Evolutionary conservation across 2,888 invertebrate genomes (phyloP).

Genomic region (Galeruca laticollis): DNA sequence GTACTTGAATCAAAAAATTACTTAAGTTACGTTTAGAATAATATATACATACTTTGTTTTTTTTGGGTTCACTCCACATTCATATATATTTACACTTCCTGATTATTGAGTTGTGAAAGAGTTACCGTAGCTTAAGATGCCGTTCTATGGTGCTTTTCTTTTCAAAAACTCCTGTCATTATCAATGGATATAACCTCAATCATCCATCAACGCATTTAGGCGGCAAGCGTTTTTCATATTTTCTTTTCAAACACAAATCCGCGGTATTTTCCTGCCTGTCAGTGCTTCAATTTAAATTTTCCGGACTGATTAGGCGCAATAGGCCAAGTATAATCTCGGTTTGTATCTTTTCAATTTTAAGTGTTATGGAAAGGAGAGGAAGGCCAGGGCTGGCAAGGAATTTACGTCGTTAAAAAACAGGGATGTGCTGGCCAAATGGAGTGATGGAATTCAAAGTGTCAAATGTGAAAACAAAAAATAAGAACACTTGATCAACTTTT

Average conservation of each 20-base stretch:
- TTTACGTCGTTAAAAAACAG: conserved; percentile 38
- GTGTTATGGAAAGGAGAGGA: conserved; percentile 36
- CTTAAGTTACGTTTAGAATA: too few species aligned
- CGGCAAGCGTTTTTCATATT: conserved; percentile 33
- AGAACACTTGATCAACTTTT: background rate
- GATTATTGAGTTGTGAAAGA: too few species aligned
- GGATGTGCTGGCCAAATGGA: conserved; percentile 19
- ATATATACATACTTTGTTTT: too few species aligned
- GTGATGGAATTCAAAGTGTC: background rate
- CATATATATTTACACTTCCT: too few species aligned
- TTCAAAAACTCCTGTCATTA: conserved; percentile 38
- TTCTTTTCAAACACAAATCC: conserved; percentile 37
- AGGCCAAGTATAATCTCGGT: conserved; percentile 43
- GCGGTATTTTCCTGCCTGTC: conserved; percentile 36
- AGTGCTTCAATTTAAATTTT: conserved; percentile 42
- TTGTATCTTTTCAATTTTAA: conserved; percentile 42
- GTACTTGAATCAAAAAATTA: too few species aligned
- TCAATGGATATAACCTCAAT: conserved; percentile 34
- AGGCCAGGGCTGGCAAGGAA: conserved; percentile 35
- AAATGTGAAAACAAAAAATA: background rate
- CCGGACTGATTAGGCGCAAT: conserved; percentile 43
- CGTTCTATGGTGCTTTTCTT: conserved; percentile 8
- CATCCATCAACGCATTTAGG: conserved; percentile 41
- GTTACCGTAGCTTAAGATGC: background rate
- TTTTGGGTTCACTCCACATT: too few species aligned